Base-by-base conservation (phyloP, 2,888 invertebrate genomes). In the Troides aeacus region DNA sequence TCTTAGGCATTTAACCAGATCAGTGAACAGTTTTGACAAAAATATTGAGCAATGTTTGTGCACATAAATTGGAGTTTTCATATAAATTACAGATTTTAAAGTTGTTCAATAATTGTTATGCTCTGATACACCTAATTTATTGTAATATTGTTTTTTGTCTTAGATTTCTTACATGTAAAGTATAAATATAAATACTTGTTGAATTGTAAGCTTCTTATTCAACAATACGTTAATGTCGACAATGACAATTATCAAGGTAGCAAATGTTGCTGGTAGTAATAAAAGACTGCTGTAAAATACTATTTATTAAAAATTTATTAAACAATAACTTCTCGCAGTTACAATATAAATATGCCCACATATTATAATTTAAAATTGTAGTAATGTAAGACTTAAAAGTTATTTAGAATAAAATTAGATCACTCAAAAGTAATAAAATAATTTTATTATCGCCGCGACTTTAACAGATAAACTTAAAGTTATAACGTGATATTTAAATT, bases 1-100 rank as follows among this genome's bases (percentile, higher is more conserved):
- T 80, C 73, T 78, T 79, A 74, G 77, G 75, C 79, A 80, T 80
- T 72, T 75, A 74, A 72, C 63, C 53, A 73, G 58, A 69, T 67
- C 73, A 36, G 56, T 64, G 21, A 53, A 53, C 18, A 53, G 6
- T 53, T n/a, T 53, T 39, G 39, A 39, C 8, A 39, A 39, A 4
- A 39, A 39, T 39, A 39, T 39, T 66, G 17, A 60, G 64, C 70
- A 71, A 67, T 68, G 36, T 59, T 69, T 66, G 68, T 71, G 72
- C 59, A 30, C 46, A 30, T 68, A 60, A 65, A 59, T 62, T 21
- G 30, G 24, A 63, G 30, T 63, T 18, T 63, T 18, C 46, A 62
- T 62, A 42, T n/a, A 30, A 17, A 53, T 58, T 23, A 21, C 24
- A 58, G 58, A 10, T 53, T 53, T 53, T 6, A 30, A 18, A 3